Conservation (phyloP, 2,113 vertebrate species). For the Oriolus oriolus region DNA sequence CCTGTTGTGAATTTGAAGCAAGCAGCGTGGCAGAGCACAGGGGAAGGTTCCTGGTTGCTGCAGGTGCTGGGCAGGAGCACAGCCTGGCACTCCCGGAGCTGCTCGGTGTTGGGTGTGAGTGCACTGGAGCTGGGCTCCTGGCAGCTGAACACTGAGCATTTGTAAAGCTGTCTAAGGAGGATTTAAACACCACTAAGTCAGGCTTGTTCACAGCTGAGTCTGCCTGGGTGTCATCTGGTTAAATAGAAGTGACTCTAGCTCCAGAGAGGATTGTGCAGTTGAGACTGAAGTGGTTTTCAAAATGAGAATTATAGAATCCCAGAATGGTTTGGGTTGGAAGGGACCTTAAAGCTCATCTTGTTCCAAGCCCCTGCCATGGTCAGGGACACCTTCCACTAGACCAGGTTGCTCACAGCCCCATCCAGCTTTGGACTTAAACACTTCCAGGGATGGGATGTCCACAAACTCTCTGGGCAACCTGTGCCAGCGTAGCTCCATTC, state of each 20-base stretch:
- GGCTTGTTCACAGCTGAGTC: not conserved
- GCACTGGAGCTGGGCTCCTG: not conserved
- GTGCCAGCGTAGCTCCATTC: not conserved
- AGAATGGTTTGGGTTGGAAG: not conserved
- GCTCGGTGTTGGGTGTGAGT: not conserved
- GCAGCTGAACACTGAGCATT: not conserved
- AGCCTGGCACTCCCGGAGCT: not conserved
- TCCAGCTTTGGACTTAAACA: not conserved
- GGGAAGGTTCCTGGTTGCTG: not conserved
- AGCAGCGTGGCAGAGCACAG: rapidly evolving
- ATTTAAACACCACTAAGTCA: not conserved
- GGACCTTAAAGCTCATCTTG: not conserved
- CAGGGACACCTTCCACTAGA: not conserved
- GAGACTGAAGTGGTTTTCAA: not conserved
- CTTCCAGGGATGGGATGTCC: not conserved
- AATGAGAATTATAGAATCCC: not conserved
- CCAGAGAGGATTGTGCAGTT: not conserved
- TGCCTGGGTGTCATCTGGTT: not conserved
- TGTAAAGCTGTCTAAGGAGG: not conserved
- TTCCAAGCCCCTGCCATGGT: not conserved
- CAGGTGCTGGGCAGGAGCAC: not conserved
- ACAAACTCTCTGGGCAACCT: not conserved
- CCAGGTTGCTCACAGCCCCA: not conserved
- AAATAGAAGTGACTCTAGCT: not conserved
- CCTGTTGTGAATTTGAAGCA: not conserved